Conservation (phyloP, 2,888 invertebrate genomes). For the Microctonus brassicae region DNA sequence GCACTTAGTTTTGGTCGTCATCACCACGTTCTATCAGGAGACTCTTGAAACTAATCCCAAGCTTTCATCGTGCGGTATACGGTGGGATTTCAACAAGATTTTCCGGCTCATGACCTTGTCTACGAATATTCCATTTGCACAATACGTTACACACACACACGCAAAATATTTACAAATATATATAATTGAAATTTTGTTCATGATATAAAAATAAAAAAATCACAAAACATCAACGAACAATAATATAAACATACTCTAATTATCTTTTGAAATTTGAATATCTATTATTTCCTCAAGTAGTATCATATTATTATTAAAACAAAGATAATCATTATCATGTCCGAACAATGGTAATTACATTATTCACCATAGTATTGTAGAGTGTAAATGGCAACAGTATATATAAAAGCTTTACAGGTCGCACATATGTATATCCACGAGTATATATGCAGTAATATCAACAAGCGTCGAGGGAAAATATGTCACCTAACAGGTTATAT, state of each 20-base stretch:
- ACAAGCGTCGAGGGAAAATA: not conserved
- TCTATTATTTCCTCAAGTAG: not conserved
- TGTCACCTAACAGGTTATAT: not conserved
- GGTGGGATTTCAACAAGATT: slow-evolving; percentile 18
- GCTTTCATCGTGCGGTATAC: slow-evolving; percentile 37
- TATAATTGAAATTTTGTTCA: too few species aligned
- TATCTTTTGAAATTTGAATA: not conserved
- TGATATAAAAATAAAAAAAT: too few species aligned
- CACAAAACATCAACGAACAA: not conserved
- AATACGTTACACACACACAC: not conserved
- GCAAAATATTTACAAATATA: not conserved
- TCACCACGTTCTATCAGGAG: not conserved
- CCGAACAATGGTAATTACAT: not conserved
- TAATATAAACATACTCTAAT: not conserved
- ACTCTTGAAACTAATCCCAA: slow-evolving; percentile 39
- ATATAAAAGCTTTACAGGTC: too few species aligned
- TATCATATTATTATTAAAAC: not conserved
- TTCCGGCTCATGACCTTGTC: slow-evolving; percentile 39
- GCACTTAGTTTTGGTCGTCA: slow-evolving; percentile 7
- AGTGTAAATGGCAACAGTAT: not conserved
- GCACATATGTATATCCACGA: not conserved
- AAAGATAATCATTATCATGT: not conserved
- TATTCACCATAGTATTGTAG: not conserved
- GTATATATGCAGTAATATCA: slow-evolving; percentile 2
- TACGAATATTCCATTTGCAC: not conserved